A percentile compares a stretch with the other conserved stretches of the same genome.
phyloP scores from a whole-genome alignment of 1,140 invertebrate genomes.

The Araneus ventricosus region DNA sequence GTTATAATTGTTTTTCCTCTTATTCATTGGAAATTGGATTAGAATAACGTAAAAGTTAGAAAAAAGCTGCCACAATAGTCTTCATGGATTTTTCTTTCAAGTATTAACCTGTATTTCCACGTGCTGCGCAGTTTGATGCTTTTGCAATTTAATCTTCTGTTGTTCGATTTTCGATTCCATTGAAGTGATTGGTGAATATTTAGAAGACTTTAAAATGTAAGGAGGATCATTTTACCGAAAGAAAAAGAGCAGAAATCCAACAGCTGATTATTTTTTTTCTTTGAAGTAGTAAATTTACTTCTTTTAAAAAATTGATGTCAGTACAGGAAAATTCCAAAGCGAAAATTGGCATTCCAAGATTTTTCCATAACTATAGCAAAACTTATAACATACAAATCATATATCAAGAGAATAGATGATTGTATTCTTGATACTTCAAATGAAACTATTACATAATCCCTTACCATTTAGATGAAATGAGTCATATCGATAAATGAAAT shows the following conservation, averaged over 20 bases:
- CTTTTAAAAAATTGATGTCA: neutral
- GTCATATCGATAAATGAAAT: too few relatives aligned
- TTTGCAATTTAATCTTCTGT: neutral
- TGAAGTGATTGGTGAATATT: neutral
- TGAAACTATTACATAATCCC: too few relatives aligned
- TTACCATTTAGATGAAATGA: too few relatives aligned
- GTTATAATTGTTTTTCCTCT: neutral
- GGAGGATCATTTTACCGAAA: neutral
- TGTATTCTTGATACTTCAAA: too few relatives aligned
- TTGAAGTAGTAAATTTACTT: neutral
- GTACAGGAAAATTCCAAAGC: too few relatives aligned
- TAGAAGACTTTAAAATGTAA: neutral
- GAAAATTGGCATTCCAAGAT: too few relatives aligned
- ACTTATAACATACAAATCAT: too few relatives aligned
- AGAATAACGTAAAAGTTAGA: too few relatives aligned
- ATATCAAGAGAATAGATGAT: too few relatives aligned
- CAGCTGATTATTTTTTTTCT: neutral
- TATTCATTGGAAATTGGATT: too few relatives aligned
- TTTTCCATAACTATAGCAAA: too few relatives aligned
- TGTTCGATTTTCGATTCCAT: too few relatives aligned
- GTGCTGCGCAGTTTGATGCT: neutral
- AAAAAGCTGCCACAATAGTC: neutral
- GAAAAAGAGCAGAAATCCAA: neutral
- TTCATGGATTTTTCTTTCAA: neutral
- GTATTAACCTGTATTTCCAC: neutral